Evolutionary conservation across 1,140 invertebrate species (phyloP).

Genomic region (Philopotamus ludificatus): DNA sequence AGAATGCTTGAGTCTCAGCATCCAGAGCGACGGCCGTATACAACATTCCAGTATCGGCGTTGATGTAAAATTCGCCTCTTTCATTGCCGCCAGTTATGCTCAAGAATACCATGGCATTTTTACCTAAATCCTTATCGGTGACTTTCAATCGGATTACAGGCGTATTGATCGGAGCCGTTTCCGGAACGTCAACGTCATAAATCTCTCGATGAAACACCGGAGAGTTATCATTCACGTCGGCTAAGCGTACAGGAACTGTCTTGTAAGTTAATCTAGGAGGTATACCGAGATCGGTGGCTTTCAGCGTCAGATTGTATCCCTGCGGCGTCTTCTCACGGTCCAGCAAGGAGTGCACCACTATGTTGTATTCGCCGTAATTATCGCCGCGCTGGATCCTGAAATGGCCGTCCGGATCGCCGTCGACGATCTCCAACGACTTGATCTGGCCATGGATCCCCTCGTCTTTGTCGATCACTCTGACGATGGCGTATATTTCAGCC

Average conservation of each 20-base stretch:
- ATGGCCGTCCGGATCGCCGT: conserved; percentile 84
- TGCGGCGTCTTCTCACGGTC: conserved; percentile 73
- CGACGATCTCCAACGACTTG: conserved; percentile 78
- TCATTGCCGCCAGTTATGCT: conserved; percentile 92
- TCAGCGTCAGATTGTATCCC: conserved; percentile 83
- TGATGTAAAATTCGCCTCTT: conserved; percentile 82
- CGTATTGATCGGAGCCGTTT: conserved; percentile 85
- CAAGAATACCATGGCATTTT: conserved; percentile 79
- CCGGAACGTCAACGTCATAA: conserved; percentile 84
- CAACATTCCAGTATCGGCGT: conserved; percentile 85
- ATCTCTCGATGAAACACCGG: conserved; percentile 86
- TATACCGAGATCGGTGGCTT: conserved; percentile 79
- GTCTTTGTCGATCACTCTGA: conserved; percentile 81
- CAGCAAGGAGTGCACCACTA: conserved; percentile 73
- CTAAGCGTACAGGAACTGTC: conserved; percentile 72
- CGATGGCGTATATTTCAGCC: conserved; percentile 85
- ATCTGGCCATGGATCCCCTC: conserved; percentile 81
- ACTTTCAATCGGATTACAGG: conserved; percentile 85
- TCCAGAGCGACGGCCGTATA: conserved; percentile 84
- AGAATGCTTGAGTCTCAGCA: conserved; percentile 83
- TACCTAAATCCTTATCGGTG: conserved; percentile 78
- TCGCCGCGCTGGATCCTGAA: conserved; percentile 70
- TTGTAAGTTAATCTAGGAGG: conserved; percentile 75
- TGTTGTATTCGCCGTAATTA: conserved; percentile 69
- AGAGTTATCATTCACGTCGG: conserved; percentile 80